Conservation (phyloP, 2,888 invertebrate species). For the Lasioglossum malachurum region DNA sequence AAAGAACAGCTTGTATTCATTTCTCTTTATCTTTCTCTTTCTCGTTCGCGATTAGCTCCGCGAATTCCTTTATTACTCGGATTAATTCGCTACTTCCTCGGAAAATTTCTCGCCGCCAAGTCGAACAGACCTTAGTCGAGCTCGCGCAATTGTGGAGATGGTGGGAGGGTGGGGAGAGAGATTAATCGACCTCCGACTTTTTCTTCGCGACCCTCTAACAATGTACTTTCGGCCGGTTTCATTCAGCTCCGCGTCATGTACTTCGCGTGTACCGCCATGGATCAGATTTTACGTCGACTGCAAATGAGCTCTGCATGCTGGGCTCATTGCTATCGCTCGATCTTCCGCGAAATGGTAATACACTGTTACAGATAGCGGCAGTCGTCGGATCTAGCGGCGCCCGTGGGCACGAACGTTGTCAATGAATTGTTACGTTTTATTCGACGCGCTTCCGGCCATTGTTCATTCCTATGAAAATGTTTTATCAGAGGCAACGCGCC, state of each 20-base stretch:
- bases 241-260: conserved; percentile 14
- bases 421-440: neutral
- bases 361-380: neutral
- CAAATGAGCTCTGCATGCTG: conserved; percentile 14
- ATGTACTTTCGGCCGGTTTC: neutral
- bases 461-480: neutral
- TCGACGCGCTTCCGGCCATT: neutral
- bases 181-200: conserved; percentile 1
- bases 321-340: neutral
- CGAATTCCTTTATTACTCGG: conserved; percentile 12
- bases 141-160: neutral
- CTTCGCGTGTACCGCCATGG: conserved; percentile 4
- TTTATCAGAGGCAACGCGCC: neutral
- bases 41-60: neutral
- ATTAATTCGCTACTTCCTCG: conserved; percentile 26
- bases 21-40: neutral
- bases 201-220: neutral
- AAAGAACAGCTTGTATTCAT: conserved; percentile 47
- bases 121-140: neutral
- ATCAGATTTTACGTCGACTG: conserved; percentile 1
- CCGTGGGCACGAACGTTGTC: neutral
- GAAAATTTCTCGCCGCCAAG: neutral
- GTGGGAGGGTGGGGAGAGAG: neutral
- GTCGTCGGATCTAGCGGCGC: neutral
- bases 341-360: conserved; percentile 7